Conservation (phyloP, 2,113 vertebrate species). For the Crotalus horridus region DNA sequence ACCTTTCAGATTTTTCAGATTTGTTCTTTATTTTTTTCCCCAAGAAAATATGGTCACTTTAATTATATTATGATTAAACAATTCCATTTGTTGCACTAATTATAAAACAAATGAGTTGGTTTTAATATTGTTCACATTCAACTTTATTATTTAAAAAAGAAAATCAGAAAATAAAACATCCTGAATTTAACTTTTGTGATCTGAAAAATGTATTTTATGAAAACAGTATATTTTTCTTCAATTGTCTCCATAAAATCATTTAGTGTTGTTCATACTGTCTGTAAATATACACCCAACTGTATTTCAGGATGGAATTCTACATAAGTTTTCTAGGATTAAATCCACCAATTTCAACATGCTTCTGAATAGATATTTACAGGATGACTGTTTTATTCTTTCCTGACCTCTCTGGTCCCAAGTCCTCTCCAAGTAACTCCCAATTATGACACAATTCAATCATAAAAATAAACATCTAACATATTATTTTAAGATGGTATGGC, state of each 20-base stretch:
- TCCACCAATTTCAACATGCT: neutral
- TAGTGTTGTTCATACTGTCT: neutral
- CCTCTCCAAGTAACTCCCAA: neutral
- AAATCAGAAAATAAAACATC: neutral
- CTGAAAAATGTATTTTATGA: constrained; percentile 31
- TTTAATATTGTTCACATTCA: neutral
- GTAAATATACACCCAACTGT: neutral
- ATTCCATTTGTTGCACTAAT: neutral
- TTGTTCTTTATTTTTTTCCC: neutral
- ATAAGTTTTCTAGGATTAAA: neutral
- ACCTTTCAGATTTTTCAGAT: neutral
- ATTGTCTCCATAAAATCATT: constrained; percentile 1
- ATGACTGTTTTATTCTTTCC: neutral
- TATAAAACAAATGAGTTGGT: constrained; percentile 15
- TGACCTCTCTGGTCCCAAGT: neutral
- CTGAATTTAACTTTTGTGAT: constrained; percentile 27
- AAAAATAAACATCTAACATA: neutral
- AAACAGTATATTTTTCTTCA: neutral
- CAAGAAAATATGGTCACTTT: neutral
- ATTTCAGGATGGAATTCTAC: neutral
- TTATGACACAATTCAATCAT: neutral
- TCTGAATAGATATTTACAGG: neutral
- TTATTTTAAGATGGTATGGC: neutral
- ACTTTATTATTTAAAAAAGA: constrained; percentile 15
- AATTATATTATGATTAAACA: neutral